Evolutionary conservation across 2,888 invertebrate genomes (phyloP).

Genomic region (Drosophila tanythrix): DNA sequence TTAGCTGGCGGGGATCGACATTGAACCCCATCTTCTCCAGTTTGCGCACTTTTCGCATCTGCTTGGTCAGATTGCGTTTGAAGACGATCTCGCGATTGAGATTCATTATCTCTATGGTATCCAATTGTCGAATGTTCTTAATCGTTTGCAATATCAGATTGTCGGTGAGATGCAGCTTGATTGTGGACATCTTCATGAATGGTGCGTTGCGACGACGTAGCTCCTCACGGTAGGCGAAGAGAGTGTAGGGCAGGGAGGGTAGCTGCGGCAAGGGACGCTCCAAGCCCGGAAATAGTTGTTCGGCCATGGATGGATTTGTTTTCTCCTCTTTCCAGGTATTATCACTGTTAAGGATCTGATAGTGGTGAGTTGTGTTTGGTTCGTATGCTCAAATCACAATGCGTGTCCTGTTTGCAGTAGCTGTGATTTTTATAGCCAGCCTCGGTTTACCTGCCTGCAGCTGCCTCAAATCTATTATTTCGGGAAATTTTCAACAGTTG

Average conservation of each 20-base stretch:
- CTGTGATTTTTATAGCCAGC: slow-evolving; percentile 55
- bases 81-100: slow-evolving; percentile 70
- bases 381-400: slow-evolving; percentile 39
- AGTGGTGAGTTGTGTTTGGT: slow-evolving; percentile 21
- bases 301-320: slow-evolving; percentile 50
- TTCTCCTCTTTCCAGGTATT: not conserved
- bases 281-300: slow-evolving; percentile 64
- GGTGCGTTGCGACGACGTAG: slow-evolving; percentile 64
- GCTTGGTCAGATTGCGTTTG: slow-evolving; percentile 62
- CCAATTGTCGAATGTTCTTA: slow-evolving; percentile 64
- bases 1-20: slow-evolving; percentile 68
- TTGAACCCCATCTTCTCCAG: slow-evolving; percentile 65
- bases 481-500: slow-evolving; percentile 29
- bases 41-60: slow-evolving; percentile 67
- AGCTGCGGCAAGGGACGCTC: slow-evolving; percentile 68
- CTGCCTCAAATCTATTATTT: slow-evolving; percentile 30
- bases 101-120: slow-evolving; percentile 70
- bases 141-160: slow-evolving; percentile 72
- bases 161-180: slow-evolving; percentile 70
- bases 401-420: slow-evolving; percentile 3
- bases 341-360: slow-evolving; percentile 20
- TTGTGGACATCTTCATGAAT: slow-evolving; percentile 72
- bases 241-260: slow-evolving; percentile 66
- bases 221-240: slow-evolving; percentile 70
- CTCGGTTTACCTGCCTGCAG: slow-evolving; percentile 26